Base-by-base conservation (phyloP, 2,888 invertebrate species). In the Latrodectus elegans region DNA sequence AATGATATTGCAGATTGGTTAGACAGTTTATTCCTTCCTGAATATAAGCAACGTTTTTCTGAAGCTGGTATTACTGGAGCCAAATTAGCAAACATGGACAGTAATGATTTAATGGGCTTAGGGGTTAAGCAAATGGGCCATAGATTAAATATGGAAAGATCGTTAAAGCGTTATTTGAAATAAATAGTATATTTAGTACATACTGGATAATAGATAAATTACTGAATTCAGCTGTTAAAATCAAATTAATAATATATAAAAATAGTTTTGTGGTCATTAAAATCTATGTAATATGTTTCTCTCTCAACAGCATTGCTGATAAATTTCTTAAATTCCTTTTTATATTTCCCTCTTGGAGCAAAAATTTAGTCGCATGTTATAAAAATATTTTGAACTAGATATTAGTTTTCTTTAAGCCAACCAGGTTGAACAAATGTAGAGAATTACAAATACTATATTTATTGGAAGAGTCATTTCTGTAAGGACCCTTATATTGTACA, bases 71-170 rank as follows among this genome's bases (percentile, higher is more conserved):
- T 94, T 76, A 92, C 93, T 90, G 94, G 94, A 49, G 91, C 92
- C 72, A 92, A 93, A 84, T 91, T 94, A 89, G 90, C 92, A 80
- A 91, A 92, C 75, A 92, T 94, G 90, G 93, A 93, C 90, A 93
- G 94, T 80, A 92, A 93, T 89, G 92, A 93, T 77, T 93, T 94
- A 85, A 92, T 94, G 75, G 92, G 93, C 85, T 91, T 94, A 26
- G 94, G 94, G 22, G 93, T 94, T 52, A 93, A 93, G 74, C 93
- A 94, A 90, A 93, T 94, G 70, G 94, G 93, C 12, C 94, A 94
- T 90, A 73, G 89, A 51, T 71, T 89, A 22, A 89, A 88, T 60
- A 89, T 88, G 84, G 87, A 89, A 74, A 71, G 89, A 38, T 89
- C 89, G 52, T 67, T 89, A 78, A 86, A 87, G 22, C 79, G 89